Conservation (phyloP, 2,797 vertebrate genomes). For the Siniperca undulata region DNA sequence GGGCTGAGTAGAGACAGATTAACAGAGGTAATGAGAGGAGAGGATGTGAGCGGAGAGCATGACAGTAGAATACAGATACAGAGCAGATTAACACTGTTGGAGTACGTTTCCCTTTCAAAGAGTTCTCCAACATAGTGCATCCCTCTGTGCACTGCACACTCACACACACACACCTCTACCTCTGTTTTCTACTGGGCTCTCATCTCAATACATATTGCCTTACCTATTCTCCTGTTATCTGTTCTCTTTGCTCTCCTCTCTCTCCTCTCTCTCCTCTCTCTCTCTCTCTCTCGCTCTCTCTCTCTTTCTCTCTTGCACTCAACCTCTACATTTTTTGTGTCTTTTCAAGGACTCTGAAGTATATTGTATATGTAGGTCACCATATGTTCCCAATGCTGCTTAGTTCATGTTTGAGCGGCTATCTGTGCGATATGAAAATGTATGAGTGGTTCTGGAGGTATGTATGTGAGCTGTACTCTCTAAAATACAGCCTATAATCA, state of each 20-base stretch:
- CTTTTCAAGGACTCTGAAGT: slow-evolving; percentile 50
- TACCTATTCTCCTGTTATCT: slow-evolving; percentile 46
- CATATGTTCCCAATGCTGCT: slow-evolving; percentile 6
- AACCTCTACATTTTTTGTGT: neutral
- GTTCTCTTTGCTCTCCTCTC: slow-evolving; percentile 23
- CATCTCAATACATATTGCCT: slow-evolving; percentile 57
- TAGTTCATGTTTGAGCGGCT: neutral
- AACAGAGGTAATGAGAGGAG: slow-evolving; percentile 78
- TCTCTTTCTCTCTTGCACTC: neutral
- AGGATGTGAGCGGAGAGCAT: slow-evolving; percentile 73
- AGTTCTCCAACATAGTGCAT: slow-evolving; percentile 67
- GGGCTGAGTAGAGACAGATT: slow-evolving; percentile 70
- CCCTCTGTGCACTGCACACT: slow-evolving; percentile 44
- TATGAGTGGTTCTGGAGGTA: neutral
- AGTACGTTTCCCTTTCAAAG: slow-evolving; percentile 77
- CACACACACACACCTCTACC: slow-evolving; percentile 22
- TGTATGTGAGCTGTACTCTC: neutral
- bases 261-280: neutral
- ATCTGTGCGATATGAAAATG: neutral
- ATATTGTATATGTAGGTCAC: slow-evolving; percentile 41
- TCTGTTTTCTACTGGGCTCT: slow-evolving; percentile 48
- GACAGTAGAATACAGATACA: slow-evolving; percentile 77
- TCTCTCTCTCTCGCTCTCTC: neutral
- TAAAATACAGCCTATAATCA: slow-evolving; percentile 1
- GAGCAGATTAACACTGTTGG: slow-evolving; percentile 76